phyloP scores from a whole-genome alignment of 2,113 vertebrate genomes.

The Rostratula benghalensis region DNA sequence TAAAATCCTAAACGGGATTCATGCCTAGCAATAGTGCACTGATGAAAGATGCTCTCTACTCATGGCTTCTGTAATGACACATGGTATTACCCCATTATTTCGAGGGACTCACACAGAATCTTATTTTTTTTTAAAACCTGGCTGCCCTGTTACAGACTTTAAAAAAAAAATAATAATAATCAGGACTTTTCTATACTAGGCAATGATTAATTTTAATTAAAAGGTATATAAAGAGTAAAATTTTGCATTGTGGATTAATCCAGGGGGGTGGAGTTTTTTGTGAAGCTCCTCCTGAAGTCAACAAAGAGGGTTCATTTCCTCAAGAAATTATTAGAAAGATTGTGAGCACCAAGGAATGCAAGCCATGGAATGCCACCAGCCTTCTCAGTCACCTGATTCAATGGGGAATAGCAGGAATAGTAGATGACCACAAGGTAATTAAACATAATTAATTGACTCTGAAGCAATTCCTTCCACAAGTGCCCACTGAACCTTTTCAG shows the following conservation, averaged over 20 bases:
- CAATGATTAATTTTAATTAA: not conserved
- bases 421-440: not conserved
- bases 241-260: not conserved
- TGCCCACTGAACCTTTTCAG: not conserved
- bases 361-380: not conserved
- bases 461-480: not conserved
- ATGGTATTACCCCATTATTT: not conserved
- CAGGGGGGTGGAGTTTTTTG: not conserved
- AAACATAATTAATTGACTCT: not conserved
- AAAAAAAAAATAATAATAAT: not conserved
- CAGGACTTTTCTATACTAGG: not conserved
- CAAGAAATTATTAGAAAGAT: not conserved
- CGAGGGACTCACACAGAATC: not conserved
- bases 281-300: not conserved
- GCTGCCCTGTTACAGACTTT: not conserved
- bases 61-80: not conserved
- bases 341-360: not conserved
- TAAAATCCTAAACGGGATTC: slow-evolving; percentile 77
- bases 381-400: not conserved
- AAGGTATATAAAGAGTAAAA: not conserved
- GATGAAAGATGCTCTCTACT: slow-evolving; percentile 65
- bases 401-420: not conserved
- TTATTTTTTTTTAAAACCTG: not conserved
- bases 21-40: slow-evolving; percentile 65
- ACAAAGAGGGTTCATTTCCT: not conserved